Base-by-base conservation (phyloP, 2,797 vertebrate genomes). In the Peromyscus aztecus region DNA sequence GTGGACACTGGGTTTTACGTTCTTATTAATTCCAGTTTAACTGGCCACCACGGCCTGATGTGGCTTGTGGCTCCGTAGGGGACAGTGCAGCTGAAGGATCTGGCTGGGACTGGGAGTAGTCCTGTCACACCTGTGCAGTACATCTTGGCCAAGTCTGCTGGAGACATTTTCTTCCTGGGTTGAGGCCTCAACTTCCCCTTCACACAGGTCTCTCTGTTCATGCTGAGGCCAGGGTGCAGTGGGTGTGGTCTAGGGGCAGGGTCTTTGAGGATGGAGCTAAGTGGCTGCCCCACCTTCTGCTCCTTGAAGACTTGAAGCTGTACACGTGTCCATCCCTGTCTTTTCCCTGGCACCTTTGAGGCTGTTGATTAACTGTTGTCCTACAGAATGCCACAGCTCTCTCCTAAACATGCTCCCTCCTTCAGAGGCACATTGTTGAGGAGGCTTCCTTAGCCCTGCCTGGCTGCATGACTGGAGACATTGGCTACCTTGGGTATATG, bases 391-490 rank as follows among this genome's bases (percentile, higher is more conserved):
- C 19, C 77, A 49, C 4, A 5, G 52, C 46, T 78, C 19, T 6
- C 57, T 76, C 1, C 49, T 13, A 19, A 31, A 10, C 83, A 37
- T 57, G 49, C 69, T 71, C 12, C 31, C 23, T 4, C 49, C 17
- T 13, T 17, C 46, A 61, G 21, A 57, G n/a, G 31, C 40, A 40
- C 59, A 37, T 31, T 0, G 0, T 23, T 43, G 14, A 73, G 91
- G 91, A 69, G 37, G 6, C 77, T n/a, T 27, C 40, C 2, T 84
- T 1, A 17, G 13, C 40, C 29, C 61, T 83, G 61, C n/a, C n/a
- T 21, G 13, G 1, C 4, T 31, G 0, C 19, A 0, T 69, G 5
- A 9, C 19, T 37, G 19, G 24, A 84, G 52, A 80, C 4, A 11
- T 40, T 3, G 24, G 34, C 59, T 31, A 0, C 5, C 0, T 19